Conservation (phyloP, 2,113 vertebrate species). For the Zosterops japonicus region DNA sequence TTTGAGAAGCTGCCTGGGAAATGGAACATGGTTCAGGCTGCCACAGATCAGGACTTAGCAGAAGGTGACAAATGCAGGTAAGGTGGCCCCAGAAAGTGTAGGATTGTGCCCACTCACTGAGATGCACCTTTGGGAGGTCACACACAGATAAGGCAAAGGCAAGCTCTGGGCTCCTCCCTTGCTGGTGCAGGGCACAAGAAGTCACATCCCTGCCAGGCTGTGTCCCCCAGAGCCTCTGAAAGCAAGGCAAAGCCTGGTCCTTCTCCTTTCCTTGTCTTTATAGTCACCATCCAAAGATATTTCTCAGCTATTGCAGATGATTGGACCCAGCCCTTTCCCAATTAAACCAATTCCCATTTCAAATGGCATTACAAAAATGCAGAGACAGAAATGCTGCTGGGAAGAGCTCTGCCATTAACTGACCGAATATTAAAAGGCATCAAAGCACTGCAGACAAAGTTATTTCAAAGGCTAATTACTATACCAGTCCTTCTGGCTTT, state of each 20-base stretch:
- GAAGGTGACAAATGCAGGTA: background rate
- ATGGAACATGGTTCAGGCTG: background rate
- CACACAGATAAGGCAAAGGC: background rate
- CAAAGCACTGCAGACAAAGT: conserved; percentile 33
- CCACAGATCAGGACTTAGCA: background rate
- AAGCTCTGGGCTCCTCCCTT: background rate
- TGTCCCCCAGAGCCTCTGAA: background rate
- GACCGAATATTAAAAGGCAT: background rate
- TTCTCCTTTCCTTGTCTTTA: background rate
- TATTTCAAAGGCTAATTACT: conserved; percentile 46
- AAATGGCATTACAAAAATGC: background rate
- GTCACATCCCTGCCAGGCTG: background rate
- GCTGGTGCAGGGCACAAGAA: background rate
- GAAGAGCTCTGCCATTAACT: background rate
- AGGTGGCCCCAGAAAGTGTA: background rate
- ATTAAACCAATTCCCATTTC: background rate
- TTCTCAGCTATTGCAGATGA: background rate
- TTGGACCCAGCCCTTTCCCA: background rate
- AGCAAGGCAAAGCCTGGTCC: background rate
- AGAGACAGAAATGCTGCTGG: background rate
- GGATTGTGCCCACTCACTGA: background rate
- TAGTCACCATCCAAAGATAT: background rate
- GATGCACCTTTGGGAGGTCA: background rate
- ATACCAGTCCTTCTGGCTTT: conserved; percentile 33
- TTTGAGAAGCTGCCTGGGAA: background rate